Evolutionary conservation across 2,797 vertebrate genomes (phyloP).

Genomic region (Eidolon dupreanum): DNA sequence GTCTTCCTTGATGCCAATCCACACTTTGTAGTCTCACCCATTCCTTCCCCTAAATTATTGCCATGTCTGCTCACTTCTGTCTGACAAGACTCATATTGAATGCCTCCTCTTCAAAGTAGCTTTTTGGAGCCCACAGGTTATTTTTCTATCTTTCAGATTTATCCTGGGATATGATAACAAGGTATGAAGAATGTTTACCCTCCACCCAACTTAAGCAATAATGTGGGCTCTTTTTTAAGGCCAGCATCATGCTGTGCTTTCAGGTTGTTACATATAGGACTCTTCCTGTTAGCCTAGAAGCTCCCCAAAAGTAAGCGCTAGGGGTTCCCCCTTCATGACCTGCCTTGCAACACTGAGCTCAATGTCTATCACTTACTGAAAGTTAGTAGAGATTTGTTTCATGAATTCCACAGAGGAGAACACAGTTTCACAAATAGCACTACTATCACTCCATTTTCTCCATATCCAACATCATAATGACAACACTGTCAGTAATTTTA

Average conservation of each 20-base stretch:
- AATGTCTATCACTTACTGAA: slow-evolving; percentile 16
- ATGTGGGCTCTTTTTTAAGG: neutral
- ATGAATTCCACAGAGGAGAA: slow-evolving; percentile 7
- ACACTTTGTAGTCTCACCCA: neutral
- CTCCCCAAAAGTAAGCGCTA: neutral
- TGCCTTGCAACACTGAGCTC: neutral
- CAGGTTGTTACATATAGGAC: neutral
- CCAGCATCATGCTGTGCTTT: neutral
- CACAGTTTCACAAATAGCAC: slow-evolving; percentile 38
- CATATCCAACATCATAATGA: neutral
- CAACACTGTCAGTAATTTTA: slow-evolving; percentile 45
- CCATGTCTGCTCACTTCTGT: neutral
- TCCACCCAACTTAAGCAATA: slow-evolving; percentile 32
- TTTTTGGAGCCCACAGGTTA: neutral
- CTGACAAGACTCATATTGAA: slow-evolving; percentile 15
- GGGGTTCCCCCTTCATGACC: neutral
- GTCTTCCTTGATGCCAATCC: neutral
- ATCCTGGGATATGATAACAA: neutral
- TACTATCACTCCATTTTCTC: neutral
- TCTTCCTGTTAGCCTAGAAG: neutral
- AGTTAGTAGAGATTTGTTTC: neutral
- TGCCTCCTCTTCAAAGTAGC: neutral
- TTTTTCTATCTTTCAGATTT: slow-evolving; percentile 50
- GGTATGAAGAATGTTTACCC: neutral
- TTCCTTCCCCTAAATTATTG: slow-evolving; percentile 19